Evolutionary conservation across 2,888 invertebrate genomes (phyloP), one percentile per base, ranked within the genome.

Genomic region (Merodon equestris): DNA sequence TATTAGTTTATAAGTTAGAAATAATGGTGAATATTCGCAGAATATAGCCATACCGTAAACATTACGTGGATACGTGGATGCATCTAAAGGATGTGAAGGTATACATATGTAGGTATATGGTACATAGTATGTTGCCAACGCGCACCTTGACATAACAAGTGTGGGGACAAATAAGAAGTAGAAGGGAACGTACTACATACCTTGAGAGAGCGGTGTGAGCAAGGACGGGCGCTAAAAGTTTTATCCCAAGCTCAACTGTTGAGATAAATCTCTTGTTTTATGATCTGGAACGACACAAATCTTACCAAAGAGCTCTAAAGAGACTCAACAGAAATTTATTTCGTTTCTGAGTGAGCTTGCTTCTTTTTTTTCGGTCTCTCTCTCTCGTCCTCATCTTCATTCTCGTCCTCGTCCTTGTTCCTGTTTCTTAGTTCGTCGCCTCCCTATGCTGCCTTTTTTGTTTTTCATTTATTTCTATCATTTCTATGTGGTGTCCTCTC

Each of bases 261-360:
- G 81, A 75, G 66, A 81, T 81, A 81, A 81, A 81, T 81, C 81
- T 81, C 81, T 75, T 71, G 75, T 81, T 81, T 75, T 81, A 81
- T 81, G 81, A 81, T 81, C 81, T 70, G 75, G 81, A 81, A 81
- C 75, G 81, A 75, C 81, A 81, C 81, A 81, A 81, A 81, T 81
- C 81, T 81, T 81, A 75, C 66, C 66, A 66, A 81, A 81, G 81
- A 81, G 75, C 81, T 81, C 81, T 71, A 75, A 75, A 81, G 79
- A 81, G 81, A 81, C 81, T 81, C 70, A 81, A 75, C 56, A 61
- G 71, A 81, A 75, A 81, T 81, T 81, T 81, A 81, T 81, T 81
- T 81, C 81, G 44, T 71, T 75, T 75, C 81, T 40, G 66, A 71
- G 53, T 61, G 75, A 61, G 64, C 54, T 60, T 56, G 13, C n/a